These are phyloP conservation scores for Stenichneumon culpator DNA, from an alignment of 2,888 invertebrate species.

Conservation along the genomic window DNA sequence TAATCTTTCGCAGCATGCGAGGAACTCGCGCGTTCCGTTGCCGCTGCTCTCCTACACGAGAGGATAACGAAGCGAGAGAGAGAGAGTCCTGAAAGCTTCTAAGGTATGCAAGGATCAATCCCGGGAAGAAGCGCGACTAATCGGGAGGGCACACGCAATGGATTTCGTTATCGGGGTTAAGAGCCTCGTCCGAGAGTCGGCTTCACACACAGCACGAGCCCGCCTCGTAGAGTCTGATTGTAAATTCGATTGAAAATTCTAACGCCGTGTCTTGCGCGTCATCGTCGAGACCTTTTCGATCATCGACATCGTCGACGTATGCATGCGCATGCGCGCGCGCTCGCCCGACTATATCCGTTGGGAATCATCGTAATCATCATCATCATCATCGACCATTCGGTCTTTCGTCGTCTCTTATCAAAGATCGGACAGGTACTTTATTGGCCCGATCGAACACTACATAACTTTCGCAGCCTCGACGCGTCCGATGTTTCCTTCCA, in stretches of 20 bases:
- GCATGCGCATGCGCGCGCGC: background rate
- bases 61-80: slow-evolving; percentile 15
- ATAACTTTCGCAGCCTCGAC: slow-evolving; percentile 18
- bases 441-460: background rate
- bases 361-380: slow-evolving; percentile 22
- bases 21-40: slow-evolving; percentile 10
- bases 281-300: slow-evolving; percentile 47
- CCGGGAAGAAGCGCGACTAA: slow-evolving; percentile 42
- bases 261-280: slow-evolving; percentile 43
- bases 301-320: background rate
- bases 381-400: background rate
- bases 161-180: slow-evolving; percentile 56
- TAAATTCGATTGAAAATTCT: slow-evolving; percentile 39
- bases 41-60: background rate
- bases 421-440: slow-evolving; percentile 26
- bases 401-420: slow-evolving; percentile 28
- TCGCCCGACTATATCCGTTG: background rate
- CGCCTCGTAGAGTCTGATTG: slow-evolving; percentile 3
- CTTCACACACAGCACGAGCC: background rate
- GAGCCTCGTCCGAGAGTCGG: slow-evolving; percentile 15
- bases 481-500: background rate
- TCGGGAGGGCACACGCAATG: slow-evolving; percentile 30
- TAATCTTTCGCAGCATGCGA: slow-evolving; percentile 37
- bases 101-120: slow-evolving; percentile 34
- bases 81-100: slow-evolving; percentile 28